Percentiles rank a stretch among this genome's conserved stretches.
phyloP scores from a whole-genome alignment of 2,797 vertebrate species.

The Sebastes itinus region DNA sequence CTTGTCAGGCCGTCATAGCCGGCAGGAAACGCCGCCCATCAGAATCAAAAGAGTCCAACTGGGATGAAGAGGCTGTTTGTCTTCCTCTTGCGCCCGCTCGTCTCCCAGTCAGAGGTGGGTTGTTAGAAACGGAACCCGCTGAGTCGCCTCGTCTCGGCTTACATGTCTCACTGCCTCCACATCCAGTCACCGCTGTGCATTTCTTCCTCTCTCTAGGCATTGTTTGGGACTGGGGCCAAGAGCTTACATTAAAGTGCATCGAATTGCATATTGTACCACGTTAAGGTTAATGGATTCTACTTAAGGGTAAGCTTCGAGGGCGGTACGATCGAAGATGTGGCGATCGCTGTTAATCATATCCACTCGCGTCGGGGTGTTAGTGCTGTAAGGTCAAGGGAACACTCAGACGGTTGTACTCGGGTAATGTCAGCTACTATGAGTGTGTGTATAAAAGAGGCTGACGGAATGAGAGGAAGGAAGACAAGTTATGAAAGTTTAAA shows the following conservation, averaged over 20 bases:
- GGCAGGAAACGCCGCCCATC: conserved; percentile 47
- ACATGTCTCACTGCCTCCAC: conserved; percentile 20
- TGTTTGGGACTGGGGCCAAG: conserved; percentile 22
- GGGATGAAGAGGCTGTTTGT: conserved; percentile 50
- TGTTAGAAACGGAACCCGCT: conserved; percentile 51
- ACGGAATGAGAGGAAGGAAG: background rate
- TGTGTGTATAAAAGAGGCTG: background rate
- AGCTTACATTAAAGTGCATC: conserved; percentile 29
- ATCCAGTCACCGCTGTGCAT: conserved; percentile 10
- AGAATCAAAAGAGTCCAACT: conserved; percentile 50
- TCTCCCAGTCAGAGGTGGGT: conserved; percentile 37
- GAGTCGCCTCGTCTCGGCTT: conserved; percentile 54
- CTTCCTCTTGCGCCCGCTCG: conserved; percentile 21
- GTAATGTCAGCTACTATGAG: conserved; percentile 9
- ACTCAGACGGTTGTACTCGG: background rate
- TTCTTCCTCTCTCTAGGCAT: conserved; percentile 23
- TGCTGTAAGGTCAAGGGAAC: conserved; percentile 25
- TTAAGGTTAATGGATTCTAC: conserved; percentile 51
- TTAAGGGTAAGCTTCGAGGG: conserved; percentile 35
- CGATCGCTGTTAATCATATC: conserved; percentile 37
- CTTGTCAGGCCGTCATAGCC: conserved; percentile 53
- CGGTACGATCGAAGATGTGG: conserved; percentile 13
- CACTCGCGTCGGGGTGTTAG: background rate
- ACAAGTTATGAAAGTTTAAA: background rate
- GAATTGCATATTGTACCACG: conserved; percentile 14